These are phyloP conservation scores for Aurelia aurita DNA, from an alignment of 30 jellyfish, hydroid and myxozoan species.

Conservation along the genomic window DNA sequence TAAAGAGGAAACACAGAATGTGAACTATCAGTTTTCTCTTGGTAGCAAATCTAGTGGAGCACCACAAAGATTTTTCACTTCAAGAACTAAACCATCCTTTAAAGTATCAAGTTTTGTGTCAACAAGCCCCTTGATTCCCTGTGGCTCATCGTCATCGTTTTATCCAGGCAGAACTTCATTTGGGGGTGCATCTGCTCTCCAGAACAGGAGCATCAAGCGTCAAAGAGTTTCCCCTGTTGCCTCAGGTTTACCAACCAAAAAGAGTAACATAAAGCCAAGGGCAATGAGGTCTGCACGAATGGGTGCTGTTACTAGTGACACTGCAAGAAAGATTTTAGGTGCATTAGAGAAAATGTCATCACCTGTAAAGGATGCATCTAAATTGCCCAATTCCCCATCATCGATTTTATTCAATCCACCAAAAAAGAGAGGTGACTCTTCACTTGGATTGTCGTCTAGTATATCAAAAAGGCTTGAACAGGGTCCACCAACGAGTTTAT, in stretches of 20 bases:
- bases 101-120: slow-evolving; percentile 92
- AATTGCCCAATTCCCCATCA: slow-evolving; percentile 71
- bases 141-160: slow-evolving; percentile 82
- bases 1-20: not conserved
- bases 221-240: slow-evolving; percentile 92
- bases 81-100: slow-evolving; percentile 71
- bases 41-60: slow-evolving; percentile 44
- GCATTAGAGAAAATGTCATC: slow-evolving; percentile 92
- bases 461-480: not conserved
- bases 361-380: slow-evolving; percentile 91
- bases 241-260: slow-evolving; percentile 59
- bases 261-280: slow-evolving; percentile 80
- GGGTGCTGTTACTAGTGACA: slow-evolving; percentile 92
- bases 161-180: slow-evolving; percentile 89
- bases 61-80: slow-evolving; percentile 56
- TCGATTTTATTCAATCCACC: slow-evolving; percentile 48
- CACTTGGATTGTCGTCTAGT: slow-evolving; percentile 8
- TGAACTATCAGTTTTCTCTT: slow-evolving; percentile 24
- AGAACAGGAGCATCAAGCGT: slow-evolving; percentile 71
- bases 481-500: slow-evolving; percentile 40
- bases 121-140: slow-evolving; percentile 70
- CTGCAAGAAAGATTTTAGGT: slow-evolving; percentile 89
- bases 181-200: slow-evolving; percentile 95
- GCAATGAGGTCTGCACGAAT: slow-evolving; percentile 50
- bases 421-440: slow-evolving; percentile 24